Conservation (phyloP, 2,113 vertebrate species). For the Paradisaea rubra region DNA sequence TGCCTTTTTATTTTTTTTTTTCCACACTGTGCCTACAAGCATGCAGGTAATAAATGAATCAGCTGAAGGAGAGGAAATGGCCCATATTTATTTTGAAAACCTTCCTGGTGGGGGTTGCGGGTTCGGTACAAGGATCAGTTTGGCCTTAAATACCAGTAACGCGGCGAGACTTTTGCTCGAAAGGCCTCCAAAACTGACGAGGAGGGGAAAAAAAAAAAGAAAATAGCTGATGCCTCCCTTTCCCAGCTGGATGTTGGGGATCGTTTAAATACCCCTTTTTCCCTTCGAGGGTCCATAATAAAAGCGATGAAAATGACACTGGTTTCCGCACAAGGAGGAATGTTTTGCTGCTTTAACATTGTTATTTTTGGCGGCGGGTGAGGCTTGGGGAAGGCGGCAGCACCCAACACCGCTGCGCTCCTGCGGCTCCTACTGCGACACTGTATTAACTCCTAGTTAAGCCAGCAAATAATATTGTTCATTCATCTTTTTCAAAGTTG, state of each 20-base stretch:
- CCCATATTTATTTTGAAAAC: not conserved
- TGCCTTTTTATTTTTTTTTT: too few relatives aligned
- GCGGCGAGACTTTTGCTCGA: not conserved
- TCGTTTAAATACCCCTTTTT: conserved; percentile 47
- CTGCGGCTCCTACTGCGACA: not conserved
- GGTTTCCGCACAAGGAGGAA: not conserved
- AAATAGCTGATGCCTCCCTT: not conserved
- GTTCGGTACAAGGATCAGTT: not conserved
- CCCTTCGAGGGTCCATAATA: not conserved
- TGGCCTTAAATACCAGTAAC: not conserved
- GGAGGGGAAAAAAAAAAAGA: accelerated
- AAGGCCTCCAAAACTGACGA: not conserved
- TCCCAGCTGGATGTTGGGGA: conserved; percentile 43
- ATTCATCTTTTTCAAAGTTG: conserved; percentile 69
- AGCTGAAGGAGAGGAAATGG: not conserved
- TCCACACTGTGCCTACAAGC: not conserved
- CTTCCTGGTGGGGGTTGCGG: not conserved
- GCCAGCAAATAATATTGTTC: conserved; percentile 61
- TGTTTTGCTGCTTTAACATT: not conserved
- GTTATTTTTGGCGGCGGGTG: not conserved
- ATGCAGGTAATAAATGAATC: not conserved
- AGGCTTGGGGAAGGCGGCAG: not conserved
- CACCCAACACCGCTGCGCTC: conserved; percentile 8
- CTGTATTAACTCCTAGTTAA: conserved; percentile 32
- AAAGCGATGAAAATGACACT: conserved; percentile 43